Percentiles rank a stretch among this genome's conserved stretches.
Evolutionary conservation across 2,888 invertebrate genomes (phyloP).

Genomic region (Seira ritae): DNA sequence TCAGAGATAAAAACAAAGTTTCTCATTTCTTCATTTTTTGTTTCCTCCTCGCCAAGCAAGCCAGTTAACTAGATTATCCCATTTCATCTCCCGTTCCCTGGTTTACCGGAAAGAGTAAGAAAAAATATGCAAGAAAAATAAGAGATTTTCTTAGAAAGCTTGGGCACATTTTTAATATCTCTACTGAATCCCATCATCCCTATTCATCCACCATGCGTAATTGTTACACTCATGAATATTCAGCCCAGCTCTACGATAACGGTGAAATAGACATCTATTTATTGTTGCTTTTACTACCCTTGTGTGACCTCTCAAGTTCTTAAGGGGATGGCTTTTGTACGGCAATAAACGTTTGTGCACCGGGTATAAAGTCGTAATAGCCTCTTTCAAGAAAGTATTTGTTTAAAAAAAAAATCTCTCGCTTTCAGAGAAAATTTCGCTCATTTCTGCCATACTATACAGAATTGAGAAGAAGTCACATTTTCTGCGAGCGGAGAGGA

Average conservation of each 20-base stretch:
- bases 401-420: not conserved
- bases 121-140: conserved; percentile 9
- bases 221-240: conserved; percentile 32
- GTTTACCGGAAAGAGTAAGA: conserved; percentile 23
- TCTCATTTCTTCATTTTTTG: conserved; percentile 21
- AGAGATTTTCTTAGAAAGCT: conserved; percentile 26
- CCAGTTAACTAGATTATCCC: conserved; percentile 38
- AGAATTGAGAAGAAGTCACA: not conserved
- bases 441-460: not conserved
- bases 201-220: conserved; percentile 7
- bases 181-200: conserved; percentile 6
- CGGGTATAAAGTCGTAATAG: not conserved
- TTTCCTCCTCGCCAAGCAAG: not conserved
- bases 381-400: not conserved
- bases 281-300: conserved; percentile 45
- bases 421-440: not conserved
- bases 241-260: conserved; percentile 4
- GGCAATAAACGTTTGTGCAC: conserved; percentile 53
- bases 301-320: conserved; percentile 45
- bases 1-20: conserved; percentile 26
- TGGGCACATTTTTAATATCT: conserved; percentile 11
- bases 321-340: conserved; percentile 42
- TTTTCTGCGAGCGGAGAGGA: not conserved
- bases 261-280: not conserved
- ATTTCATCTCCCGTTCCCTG: conserved; percentile 33